Conservation (phyloP, 2,797 vertebrate genomes). For the Sebastes iracundus region DNA sequence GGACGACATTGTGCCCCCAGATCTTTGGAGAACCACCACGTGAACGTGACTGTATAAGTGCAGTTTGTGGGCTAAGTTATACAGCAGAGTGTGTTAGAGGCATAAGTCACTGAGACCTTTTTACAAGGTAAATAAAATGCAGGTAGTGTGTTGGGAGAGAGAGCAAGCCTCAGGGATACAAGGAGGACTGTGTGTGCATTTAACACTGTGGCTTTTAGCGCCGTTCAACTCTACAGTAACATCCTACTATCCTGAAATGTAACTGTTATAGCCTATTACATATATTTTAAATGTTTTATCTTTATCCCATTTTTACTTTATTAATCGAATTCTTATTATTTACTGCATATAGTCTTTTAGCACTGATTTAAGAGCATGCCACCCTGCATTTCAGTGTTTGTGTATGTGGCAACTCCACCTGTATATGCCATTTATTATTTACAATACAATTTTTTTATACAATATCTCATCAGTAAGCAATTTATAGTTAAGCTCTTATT, state of each 20-base stretch:
- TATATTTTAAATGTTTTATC: neutral
- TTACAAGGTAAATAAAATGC: slow-evolving; percentile 55
- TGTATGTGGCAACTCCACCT: neutral
- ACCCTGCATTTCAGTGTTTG: neutral
- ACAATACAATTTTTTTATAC: too few relatives aligned
- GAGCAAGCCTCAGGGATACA: slow-evolving; percentile 15
- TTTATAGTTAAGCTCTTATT: too few relatives aligned
- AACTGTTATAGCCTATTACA: neutral
- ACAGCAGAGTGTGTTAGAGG: neutral
- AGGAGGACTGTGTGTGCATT: slow-evolving; percentile 44
- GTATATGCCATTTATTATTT: too few relatives aligned
- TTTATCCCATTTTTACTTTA: neutral
- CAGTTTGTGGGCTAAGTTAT: neutral
- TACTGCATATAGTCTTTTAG: neutral
- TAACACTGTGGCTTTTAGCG: neutral
- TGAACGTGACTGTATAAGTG: neutral
- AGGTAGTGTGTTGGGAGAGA: slow-evolving; percentile 18
- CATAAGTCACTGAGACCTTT: slow-evolving; percentile 7
- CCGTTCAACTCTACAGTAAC: neutral
- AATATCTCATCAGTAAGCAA: too few relatives aligned
- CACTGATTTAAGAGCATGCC: neutral
- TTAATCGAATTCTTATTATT: neutral
- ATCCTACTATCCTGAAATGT: neutral
- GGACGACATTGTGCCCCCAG: rapidly evolving
- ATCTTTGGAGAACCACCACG: neutral